Evolutionary conservation across 2,113 vertebrate species (phyloP).

Genomic region (Cairina moschata): DNA sequence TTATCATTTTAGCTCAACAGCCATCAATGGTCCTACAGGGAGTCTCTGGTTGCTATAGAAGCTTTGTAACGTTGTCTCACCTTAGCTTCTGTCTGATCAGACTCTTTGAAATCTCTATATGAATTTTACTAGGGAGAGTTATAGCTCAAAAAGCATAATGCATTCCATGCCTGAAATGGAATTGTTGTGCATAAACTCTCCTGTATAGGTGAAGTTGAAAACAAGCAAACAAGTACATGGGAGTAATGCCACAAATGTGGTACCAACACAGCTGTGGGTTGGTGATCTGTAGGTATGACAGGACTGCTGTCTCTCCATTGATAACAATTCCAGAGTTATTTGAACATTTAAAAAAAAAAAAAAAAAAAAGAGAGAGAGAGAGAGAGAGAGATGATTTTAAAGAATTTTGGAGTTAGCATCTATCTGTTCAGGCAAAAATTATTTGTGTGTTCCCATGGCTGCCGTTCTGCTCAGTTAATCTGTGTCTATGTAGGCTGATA

Average conservation of each 20-base stretch:
- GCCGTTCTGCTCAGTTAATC: not conserved
- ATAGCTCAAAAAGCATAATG: not conserved
- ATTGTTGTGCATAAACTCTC: not conserved
- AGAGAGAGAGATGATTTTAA: not conserved
- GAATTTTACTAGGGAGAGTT: not conserved
- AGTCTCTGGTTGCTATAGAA: not conserved
- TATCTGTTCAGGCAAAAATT: not conserved
- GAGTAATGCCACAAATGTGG: not conserved
- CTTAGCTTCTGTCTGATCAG: not conserved
- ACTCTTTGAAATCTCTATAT: not conserved
- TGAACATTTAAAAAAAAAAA: not conserved
- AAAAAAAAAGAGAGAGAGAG: not conserved
- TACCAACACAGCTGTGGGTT: too few relatives aligned
- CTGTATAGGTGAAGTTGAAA: not conserved
- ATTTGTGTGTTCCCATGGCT: accelerated
- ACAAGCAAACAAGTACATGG: not conserved
- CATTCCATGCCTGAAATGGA: not conserved
- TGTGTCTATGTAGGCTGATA: not conserved
- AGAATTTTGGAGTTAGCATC: not conserved
- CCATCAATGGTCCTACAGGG: accelerated
- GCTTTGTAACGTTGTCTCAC: not conserved
- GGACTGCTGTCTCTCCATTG: accelerated
- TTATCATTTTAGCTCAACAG: not conserved
- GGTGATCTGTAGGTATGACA: not conserved
- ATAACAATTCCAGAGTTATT: not conserved